These are phyloP conservation scores for Cephus pygmeus DNA, from an alignment of 2,888 invertebrate genomes.

Conservation along the genomic window DNA sequence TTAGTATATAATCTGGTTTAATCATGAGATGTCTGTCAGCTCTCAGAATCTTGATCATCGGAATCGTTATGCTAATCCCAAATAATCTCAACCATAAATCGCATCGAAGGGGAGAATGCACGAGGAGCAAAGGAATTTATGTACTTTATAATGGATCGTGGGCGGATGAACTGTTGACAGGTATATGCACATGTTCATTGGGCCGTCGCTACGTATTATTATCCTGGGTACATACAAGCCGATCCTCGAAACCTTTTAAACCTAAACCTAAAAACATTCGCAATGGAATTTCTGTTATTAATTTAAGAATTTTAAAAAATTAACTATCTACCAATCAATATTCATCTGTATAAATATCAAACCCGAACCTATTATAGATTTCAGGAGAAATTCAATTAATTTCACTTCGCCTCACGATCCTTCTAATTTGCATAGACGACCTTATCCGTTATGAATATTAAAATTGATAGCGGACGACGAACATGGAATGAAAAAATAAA, in stretches of 20 bases:
- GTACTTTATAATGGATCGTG: slow-evolving; percentile 23
- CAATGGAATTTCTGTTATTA: not conserved
- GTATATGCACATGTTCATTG: slow-evolving; percentile 33
- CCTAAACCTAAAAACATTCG: not conserved
- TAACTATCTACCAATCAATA: not conserved
- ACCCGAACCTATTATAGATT: not conserved
- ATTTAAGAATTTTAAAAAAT: not conserved
- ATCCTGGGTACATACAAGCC: not conserved
- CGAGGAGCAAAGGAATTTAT: not conserved
- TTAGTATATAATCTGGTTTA: not conserved
- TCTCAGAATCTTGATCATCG: not conserved
- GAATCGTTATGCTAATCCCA: not conserved
- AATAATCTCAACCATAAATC: not conserved
- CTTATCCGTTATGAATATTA: not conserved
- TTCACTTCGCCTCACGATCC: not conserved
- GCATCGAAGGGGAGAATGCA: not conserved
- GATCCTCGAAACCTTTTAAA: not conserved
- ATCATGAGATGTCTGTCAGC: not conserved
- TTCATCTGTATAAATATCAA: not conserved
- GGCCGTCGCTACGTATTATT: slow-evolving; percentile 33
- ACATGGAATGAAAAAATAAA: not conserved
- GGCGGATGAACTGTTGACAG: slow-evolving; percentile 43
- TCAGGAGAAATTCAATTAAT: not conserved
- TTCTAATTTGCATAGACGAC: not conserved
- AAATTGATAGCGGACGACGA: not conserved